Evolutionary conservation across 53 echinoderm and acorn worm genomes (phyloP).

Genomic region (Astropecten irregularis): DNA sequence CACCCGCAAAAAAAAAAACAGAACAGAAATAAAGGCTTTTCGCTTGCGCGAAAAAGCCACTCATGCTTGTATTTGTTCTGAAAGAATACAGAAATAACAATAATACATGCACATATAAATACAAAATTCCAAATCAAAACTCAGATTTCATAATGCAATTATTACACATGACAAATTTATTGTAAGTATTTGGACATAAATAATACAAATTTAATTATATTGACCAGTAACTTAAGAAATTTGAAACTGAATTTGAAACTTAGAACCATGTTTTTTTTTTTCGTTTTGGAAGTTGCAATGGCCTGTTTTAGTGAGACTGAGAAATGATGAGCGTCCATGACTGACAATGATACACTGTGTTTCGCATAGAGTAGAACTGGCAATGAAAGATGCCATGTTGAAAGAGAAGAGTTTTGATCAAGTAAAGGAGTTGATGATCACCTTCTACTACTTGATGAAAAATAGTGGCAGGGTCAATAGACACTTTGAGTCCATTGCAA

Average conservation of each 20-base stretch:
- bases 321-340: constrained; percentile 52
- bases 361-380: constrained; percentile 61
- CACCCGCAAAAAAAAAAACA: too few species aligned
- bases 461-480: constrained; percentile 60
- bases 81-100: not conserved
- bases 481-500: constrained; percentile 49
- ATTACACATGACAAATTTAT: not conserved
- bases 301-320: constrained; percentile 49
- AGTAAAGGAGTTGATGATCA: constrained; percentile 64
- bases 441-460: constrained; percentile 61
- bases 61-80: not conserved
- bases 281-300: constrained; percentile 53
- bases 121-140: not conserved
- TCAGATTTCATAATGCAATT: not conserved
- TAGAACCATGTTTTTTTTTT: not conserved
- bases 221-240: not conserved
- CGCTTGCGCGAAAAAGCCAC: too few species aligned
- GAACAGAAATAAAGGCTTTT: too few species aligned
- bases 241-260: not conserved
- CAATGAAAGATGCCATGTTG: constrained; percentile 58
- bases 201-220: not conserved
- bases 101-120: not conserved
- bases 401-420: constrained; percentile 49
- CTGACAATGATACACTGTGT: constrained; percentile 62
- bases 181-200: not conserved